A percentile compares a stretch with the other conserved stretches of the same genome.
Evolutionary conservation across 1,140 invertebrate species (phyloP).

Genomic region (Geopemphigus sp.): DNA sequence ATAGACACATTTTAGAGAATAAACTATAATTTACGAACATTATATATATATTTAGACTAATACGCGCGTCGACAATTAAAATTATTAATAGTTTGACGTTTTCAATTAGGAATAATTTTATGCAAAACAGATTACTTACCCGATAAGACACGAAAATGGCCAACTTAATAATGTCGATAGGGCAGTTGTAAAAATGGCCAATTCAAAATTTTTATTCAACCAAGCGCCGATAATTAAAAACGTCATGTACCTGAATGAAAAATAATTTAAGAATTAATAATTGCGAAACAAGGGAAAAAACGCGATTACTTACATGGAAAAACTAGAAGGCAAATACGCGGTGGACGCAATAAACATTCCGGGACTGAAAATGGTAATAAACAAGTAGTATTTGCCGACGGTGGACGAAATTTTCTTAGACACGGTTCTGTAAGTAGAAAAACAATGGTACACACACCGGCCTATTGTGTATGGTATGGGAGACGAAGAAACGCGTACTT

Average conservation of each 20-base stretch:
- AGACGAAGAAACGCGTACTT: slow-evolving; percentile 69
- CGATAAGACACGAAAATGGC: slow-evolving; percentile 88
- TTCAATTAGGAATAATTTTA: too few species aligned
- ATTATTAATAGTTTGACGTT: too few species aligned
- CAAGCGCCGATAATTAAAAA: slow-evolving; percentile 81
- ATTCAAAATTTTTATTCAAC: slow-evolving; percentile 73
- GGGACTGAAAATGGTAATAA: slow-evolving; percentile 79
- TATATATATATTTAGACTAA: too few species aligned
- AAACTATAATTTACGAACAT: too few species aligned
- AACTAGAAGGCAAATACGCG: slow-evolving; percentile 87
- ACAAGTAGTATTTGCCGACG: slow-evolving; percentile 78
- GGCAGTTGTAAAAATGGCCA: slow-evolving; percentile 82
- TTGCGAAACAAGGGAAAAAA: background rate
- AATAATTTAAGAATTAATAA: slow-evolving; percentile 4
- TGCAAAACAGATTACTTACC: slow-evolving; percentile 62
- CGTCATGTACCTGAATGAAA: slow-evolving; percentile 64
- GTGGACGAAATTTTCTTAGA: slow-evolving; percentile 86
- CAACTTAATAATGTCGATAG: slow-evolving; percentile 77
- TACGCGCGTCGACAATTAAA: too few species aligned
- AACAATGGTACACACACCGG: slow-evolving; percentile 34
- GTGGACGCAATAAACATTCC: slow-evolving; percentile 89
- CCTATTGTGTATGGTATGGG: background rate
- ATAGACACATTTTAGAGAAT: too few species aligned
- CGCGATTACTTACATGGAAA: slow-evolving; percentile 72
- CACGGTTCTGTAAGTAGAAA: slow-evolving; percentile 66